These are phyloP conservation scores for Urechis unicinctus DNA, from an alignment of 2,888 invertebrate species.

Conservation along the genomic window DNA sequence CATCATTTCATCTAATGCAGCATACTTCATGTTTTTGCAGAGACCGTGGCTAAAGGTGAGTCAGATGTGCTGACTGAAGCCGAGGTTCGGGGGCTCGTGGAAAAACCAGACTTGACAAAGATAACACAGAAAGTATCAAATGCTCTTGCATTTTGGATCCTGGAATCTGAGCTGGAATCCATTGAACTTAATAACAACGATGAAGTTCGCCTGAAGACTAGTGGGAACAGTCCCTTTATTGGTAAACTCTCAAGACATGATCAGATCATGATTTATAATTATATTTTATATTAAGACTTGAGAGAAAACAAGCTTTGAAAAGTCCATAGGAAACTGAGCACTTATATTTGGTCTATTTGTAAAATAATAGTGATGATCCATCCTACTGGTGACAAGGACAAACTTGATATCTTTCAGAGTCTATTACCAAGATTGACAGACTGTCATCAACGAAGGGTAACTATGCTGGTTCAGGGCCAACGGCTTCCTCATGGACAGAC, in stretches of 20 bases:
- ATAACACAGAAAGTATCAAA: slow-evolving; percentile 19
- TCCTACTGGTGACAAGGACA: too few relatives aligned
- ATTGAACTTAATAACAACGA: slow-evolving; percentile 29
- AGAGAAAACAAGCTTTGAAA: too few relatives aligned
- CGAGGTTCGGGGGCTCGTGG: slow-evolving; percentile 24
- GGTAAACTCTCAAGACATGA: too few relatives aligned
- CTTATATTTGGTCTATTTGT: too few relatives aligned
- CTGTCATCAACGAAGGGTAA: slow-evolving; percentile 28
- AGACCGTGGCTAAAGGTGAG: slow-evolving; percentile 33
- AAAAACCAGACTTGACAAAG: slow-evolving; percentile 20
- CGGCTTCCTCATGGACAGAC: slow-evolving; percentile 41
- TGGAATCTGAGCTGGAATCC: slow-evolving; percentile 20
- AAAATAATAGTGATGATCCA: too few relatives aligned
- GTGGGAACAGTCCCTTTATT: slow-evolving; percentile 33
- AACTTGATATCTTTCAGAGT: slow-evolving; percentile 20
- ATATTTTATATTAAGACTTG: too few relatives aligned
- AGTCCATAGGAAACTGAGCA: too few relatives aligned
- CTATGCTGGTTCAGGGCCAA: slow-evolving; percentile 35
- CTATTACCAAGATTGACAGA: slow-evolving; percentile 27
- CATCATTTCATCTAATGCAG: not conserved
- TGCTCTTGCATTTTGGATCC: slow-evolving; percentile 27
- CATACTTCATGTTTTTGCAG: slow-evolving; percentile 20
- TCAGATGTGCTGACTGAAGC: slow-evolving; percentile 28
- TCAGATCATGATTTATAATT: too few relatives aligned
- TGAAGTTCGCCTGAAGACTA: slow-evolving; percentile 29